Conservation (phyloP, 2,113 vertebrate species). For the Lethenteron camtschaticum region DNA sequence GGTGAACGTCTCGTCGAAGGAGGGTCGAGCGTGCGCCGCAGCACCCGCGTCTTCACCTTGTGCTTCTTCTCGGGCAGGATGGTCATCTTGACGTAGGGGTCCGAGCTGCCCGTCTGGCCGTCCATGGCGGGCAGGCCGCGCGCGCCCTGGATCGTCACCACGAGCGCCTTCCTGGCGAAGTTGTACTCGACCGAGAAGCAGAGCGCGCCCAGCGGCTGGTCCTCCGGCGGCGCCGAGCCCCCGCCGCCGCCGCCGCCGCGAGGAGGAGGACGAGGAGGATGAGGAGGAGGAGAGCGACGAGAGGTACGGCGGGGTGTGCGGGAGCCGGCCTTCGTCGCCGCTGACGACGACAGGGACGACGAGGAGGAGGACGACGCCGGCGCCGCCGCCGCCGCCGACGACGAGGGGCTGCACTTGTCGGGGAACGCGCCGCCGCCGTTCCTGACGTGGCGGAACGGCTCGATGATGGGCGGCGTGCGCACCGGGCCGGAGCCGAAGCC, state of each 20-base stretch:
- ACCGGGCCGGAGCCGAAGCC: no score
- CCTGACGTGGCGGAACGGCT: no score
- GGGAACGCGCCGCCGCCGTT: no score
- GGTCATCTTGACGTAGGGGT: constrained; percentile 95
- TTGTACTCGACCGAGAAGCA: constrained; percentile 90
- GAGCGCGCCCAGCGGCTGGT: constrained; percentile 53
- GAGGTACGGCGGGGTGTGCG: not conserved
- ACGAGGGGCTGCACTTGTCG: no score
- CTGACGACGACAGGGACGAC: no score
- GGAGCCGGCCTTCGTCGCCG: no score
- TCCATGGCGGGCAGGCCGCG: constrained; percentile 69
- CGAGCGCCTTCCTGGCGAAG: constrained; percentile 74
- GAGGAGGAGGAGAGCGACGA: constrained; percentile 1
- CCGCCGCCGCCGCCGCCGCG: constrained; percentile 12
- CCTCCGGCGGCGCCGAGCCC: constrained; percentile 24
- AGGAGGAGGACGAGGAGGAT: constrained; percentile 29
- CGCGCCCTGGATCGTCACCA: constrained; percentile 90
- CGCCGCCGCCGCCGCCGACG: no score
- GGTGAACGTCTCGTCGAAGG: constrained; percentile 91
- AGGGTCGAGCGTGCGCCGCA: constrained; percentile 81
- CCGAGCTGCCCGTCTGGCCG: constrained; percentile 87
- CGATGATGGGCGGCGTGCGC: no score
- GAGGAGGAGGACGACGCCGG: no score
- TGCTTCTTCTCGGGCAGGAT: constrained; percentile 93
- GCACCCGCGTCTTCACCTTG: constrained; percentile 83